Conservation (phyloP, 2,113 vertebrate species). For the Meleagris gallopavo region DNA sequence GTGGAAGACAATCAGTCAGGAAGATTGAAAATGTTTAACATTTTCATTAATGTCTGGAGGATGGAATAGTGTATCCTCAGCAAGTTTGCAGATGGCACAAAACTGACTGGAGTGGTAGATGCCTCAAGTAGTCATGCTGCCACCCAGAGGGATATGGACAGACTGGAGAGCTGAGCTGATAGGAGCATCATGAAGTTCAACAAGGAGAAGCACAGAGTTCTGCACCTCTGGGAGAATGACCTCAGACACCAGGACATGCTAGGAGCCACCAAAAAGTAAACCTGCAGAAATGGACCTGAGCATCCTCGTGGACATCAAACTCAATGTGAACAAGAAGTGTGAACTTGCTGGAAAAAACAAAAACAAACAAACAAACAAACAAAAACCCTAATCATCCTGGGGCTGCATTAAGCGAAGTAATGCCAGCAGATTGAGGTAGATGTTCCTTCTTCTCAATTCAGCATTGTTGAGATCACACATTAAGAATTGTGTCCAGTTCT, state of each 20-base stretch:
- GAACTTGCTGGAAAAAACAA: background rate
- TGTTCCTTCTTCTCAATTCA: background rate
- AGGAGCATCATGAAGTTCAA: background rate
- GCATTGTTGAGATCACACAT: background rate
- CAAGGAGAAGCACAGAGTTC: background rate
- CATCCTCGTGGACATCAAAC: background rate
- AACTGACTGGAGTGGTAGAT: background rate
- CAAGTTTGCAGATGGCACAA: background rate
- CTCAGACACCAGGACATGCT: background rate
- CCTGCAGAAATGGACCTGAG: background rate
- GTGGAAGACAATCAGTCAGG: background rate
- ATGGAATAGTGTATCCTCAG: background rate
- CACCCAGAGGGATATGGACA: background rate
- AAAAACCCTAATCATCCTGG: background rate
- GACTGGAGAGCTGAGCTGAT: background rate
- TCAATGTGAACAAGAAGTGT: background rate
- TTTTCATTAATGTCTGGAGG: background rate
- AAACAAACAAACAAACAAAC: no score
- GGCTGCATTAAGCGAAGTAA: background rate
- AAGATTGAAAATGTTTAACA: background rate
- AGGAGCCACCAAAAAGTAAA: background rate
- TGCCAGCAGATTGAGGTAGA: background rate
- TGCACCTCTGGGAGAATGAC: background rate
- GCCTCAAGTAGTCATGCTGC: background rate
- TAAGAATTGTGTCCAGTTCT: background rate